These are phyloP conservation scores for Alethe castanea DNA, from an alignment of 2,113 vertebrate genomes.

Conservation along the genomic window DNA sequence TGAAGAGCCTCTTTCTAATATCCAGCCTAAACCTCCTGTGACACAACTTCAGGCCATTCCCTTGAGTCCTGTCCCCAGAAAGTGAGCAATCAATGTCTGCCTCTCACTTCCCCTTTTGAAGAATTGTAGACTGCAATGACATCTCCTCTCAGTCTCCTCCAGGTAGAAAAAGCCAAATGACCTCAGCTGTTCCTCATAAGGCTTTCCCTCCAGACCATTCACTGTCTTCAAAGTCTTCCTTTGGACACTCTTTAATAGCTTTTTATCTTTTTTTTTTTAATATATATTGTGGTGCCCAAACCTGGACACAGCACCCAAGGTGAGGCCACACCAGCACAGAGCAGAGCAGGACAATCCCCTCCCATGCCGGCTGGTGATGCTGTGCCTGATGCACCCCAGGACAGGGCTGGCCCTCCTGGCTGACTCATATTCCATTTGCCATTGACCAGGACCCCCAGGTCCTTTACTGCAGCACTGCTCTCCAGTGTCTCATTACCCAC, in stretches of 20 bases:
- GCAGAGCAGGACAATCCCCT: neutral
- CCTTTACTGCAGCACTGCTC: neutral
- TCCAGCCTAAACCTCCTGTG: neutral
- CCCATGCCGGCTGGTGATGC: fast-evolving
- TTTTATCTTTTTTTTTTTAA: neutral
- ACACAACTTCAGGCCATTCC: neutral
- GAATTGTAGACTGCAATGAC: neutral
- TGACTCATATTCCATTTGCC: neutral
- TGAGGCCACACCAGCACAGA: neutral
- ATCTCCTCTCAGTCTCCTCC: neutral
- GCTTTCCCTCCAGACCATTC: neutral
- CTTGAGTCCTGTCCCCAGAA: neutral
- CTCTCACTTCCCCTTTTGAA: fast-evolving
- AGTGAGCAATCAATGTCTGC: neutral
- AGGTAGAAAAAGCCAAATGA: fast-evolving
- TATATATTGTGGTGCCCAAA: neutral
- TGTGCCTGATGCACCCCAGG: neutral
- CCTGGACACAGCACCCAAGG: neutral
- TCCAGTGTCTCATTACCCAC: neutral
- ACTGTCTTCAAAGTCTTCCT: neutral
- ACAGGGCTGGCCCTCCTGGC: fast-evolving
- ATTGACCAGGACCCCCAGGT: fast-evolving
- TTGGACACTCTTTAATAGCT: neutral
- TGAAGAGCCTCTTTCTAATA: neutral
- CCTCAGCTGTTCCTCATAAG: fast-evolving